Evolutionary conservation across 2,888 invertebrate genomes (phyloP).

Genomic region (Cephus spinipes): DNA sequence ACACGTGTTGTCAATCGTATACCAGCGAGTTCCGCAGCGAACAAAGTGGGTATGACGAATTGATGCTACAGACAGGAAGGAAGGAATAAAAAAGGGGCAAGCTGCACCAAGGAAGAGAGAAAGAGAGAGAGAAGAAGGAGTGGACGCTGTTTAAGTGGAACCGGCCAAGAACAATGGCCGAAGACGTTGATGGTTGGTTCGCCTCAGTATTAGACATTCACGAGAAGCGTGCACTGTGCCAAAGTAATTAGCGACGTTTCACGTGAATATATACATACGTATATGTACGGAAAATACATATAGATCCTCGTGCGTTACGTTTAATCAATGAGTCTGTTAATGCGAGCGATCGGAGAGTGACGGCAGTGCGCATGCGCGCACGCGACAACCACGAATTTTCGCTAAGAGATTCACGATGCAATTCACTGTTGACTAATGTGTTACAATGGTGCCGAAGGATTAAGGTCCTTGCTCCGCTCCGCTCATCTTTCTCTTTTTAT

Average conservation of each 20-base stretch:
- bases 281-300: not conserved
- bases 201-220: slow-evolving; percentile 7
- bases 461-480: not conserved
- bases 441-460: slow-evolving; percentile 24
- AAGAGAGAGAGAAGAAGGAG: not conserved
- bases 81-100: not conserved
- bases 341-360: not conserved
- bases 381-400: too few species aligned
- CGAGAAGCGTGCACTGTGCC: slow-evolving; percentile 11
- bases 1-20: not conserved
- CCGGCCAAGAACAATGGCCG: not conserved
- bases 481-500: not conserved
- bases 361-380: too few species aligned
- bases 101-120: not conserved
- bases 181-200: slow-evolving; percentile 1
- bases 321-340: not conserved
- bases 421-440: slow-evolving; percentile 44
- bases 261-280: not conserved
- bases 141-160: not conserved
- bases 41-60: not conserved
- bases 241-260: not conserved
- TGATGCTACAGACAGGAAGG: not conserved
- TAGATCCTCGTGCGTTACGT: not conserved
- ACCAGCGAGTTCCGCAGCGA: not conserved
- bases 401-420: not conserved